Percentiles rank a stretch among this genome's conserved stretches.
phyloP scores from a whole-genome alignment of 2,797 vertebrate species.

The Menidia menidia region DNA sequence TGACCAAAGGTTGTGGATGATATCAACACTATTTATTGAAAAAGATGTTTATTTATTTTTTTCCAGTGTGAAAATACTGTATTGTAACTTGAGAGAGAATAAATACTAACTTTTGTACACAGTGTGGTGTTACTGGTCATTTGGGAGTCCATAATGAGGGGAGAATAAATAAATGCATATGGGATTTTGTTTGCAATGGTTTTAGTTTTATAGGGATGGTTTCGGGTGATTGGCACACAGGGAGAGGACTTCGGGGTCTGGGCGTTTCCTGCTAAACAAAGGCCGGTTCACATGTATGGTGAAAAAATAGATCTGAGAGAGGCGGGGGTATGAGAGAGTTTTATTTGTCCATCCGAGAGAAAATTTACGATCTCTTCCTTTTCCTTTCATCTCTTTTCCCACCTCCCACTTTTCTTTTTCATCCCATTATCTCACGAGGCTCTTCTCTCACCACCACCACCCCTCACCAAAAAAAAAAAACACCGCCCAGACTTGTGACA shows the following conservation, averaged over 20 bases:
- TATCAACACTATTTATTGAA: conserved; percentile 86
- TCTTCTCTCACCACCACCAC: conserved; percentile 49
- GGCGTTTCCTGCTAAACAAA: conserved; percentile 72
- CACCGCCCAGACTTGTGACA: conserved; percentile 53
- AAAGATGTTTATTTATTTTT: conserved; percentile 83
- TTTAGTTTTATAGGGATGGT: conserved; percentile 75
- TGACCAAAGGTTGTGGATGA: conserved; percentile 64
- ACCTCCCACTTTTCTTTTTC: conserved; percentile 62
- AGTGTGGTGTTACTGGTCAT: conserved; percentile 70
- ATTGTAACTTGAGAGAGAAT: conserved; percentile 76
- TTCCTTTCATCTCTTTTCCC: conserved; percentile 73
- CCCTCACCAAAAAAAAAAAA: conserved; percentile 5
- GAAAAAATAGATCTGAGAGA: conserved; percentile 63
- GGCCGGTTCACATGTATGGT: conserved; percentile 66
- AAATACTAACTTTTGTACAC: conserved; percentile 79
- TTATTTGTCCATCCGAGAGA: conserved; percentile 83
- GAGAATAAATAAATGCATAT: conserved; percentile 60
- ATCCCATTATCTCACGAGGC: conserved; percentile 75
- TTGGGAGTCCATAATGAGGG: conserved; percentile 57
- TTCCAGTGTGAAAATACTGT: conserved; percentile 78
- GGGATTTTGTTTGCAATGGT: conserved; percentile 68
- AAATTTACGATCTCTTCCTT: conserved; percentile 82
- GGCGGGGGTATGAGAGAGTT: conserved; percentile 70
- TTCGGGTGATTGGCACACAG: conserved; percentile 74
- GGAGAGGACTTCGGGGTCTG: conserved; percentile 65